These are phyloP conservation scores for Drosophila ananassae DNA, from an alignment of 1,140 invertebrate genomes.

Conservation along the genomic window DNA sequence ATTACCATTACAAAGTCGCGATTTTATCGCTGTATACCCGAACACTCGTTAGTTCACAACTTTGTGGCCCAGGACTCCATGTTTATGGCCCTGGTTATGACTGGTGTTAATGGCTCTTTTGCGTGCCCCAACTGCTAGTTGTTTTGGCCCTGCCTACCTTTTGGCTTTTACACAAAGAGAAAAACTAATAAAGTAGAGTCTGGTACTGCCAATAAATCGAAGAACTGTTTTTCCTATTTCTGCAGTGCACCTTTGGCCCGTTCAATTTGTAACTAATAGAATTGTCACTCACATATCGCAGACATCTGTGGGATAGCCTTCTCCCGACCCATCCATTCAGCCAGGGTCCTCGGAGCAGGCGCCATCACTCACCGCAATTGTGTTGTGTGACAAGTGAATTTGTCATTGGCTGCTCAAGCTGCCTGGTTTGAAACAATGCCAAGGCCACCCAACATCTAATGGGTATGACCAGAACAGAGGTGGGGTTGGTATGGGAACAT, in stretches of 20 bases:
- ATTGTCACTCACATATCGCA: constrained; percentile 71
- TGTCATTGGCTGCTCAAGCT: constrained; percentile 66
- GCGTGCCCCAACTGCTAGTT: constrained; percentile 53
- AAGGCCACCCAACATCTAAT: constrained; percentile 59
- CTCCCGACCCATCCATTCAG: not conserved
- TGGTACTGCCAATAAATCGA: not conserved
- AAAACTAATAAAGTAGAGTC: not conserved
- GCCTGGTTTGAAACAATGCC: constrained; percentile 60
- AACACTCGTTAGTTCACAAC: constrained; percentile 15
- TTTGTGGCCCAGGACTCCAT: constrained; percentile 27
- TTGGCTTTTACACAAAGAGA: constrained; percentile 12
- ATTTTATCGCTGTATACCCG: constrained; percentile 33
- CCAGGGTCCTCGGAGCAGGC: constrained; percentile 15
- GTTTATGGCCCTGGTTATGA: constrained; percentile 53
- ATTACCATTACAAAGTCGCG: constrained; percentile 25
- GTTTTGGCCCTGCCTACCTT: constrained; percentile 14
- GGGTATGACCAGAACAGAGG: constrained; percentile 12
- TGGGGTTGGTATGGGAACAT: constrained; percentile 26
- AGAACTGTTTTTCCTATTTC: not conserved
- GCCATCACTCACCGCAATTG: constrained; percentile 67
- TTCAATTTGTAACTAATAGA: constrained; percentile 77
- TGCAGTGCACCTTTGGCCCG: constrained; percentile 14
- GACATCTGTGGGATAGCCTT: constrained; percentile 62
- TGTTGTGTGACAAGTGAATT: constrained; percentile 77
- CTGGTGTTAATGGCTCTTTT: constrained; percentile 74